These are phyloP conservation scores for Heliconius hermathena DNA, from an alignment of 1,140 invertebrate species.

Conservation along the genomic window DNA sequence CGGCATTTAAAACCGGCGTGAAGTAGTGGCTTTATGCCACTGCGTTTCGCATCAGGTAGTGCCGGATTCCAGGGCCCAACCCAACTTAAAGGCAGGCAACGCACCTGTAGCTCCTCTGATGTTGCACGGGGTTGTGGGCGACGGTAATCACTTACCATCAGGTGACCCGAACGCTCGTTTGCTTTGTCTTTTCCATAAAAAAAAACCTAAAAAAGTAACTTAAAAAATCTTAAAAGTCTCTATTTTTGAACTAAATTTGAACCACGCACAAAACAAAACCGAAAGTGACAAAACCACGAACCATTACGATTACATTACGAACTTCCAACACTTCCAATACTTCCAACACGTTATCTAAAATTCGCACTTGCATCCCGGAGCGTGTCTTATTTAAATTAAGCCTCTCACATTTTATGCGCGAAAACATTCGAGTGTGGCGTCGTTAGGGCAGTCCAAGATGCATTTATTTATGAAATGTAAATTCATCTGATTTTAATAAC, in stretches of 20 bases:
- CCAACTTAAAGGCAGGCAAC: too few species aligned
- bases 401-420: conserved; percentile 57
- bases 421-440: conserved; percentile 67
- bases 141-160: too few species aligned
- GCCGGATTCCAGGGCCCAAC: too few species aligned
- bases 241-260: background rate
- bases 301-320: too few species aligned
- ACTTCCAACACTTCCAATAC: background rate
- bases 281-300: conserved; percentile 16
- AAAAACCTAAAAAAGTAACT: background rate
- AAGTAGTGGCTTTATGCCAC: too few species aligned
- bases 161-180: too few species aligned
- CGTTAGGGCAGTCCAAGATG: conserved; percentile 70
- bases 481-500: conserved; percentile 81
- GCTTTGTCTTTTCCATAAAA: too few species aligned
- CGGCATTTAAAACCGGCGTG: too few species aligned
- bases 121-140: too few species aligned
- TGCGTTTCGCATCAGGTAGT: too few species aligned
- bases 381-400: conserved; percentile 70
- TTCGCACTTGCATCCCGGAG: conserved; percentile 29
- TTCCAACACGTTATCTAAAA: conserved; percentile 29
- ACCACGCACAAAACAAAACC: background rate
- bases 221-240: too few species aligned
- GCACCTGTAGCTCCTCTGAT: too few species aligned
- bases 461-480: conserved; percentile 82